Evolutionary conservation across 1,140 invertebrate genomes (phyloP), one percentile per base, ranked within the genome.

Genomic region (Drosophila azteca): DNA sequence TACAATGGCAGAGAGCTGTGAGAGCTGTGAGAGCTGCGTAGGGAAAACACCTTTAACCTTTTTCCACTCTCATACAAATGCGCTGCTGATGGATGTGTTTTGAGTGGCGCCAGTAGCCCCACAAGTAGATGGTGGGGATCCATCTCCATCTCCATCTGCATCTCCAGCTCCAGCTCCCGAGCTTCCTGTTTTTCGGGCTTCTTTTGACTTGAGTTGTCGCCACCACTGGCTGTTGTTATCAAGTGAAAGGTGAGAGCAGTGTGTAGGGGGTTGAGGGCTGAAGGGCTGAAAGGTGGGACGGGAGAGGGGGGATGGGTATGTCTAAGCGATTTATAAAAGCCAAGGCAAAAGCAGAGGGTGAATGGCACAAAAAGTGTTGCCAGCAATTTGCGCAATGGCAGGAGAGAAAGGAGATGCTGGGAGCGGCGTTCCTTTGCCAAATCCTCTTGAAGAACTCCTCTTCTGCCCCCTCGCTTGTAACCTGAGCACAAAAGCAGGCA

Each of bases 271-370:
- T 26, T 3, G 20, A 3, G 41, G 17, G 6, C 13, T 13, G 9
- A 9, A 26, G 22, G 9, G 8, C 13, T 31, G 64, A 26, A 15
- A 35, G 31, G 24, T 5, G 24, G 24, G 24, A 26, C 5, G 24
- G 24, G 22, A 24, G 8, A n/a, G 45, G 13, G 6, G n/a, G 43
- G 4, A 13, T 6, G 62, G 43, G 15, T 26, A 55, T 64, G 45
- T 84, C 81, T 87, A 85, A 85, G 64, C 82, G 82, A 87, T 85
- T 85, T 85, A 85, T 85, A 87, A 85, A 85, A 87, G 83, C 83
- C 83, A 87, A 78, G 64, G 76, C 72, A 70, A 8, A 22, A 39
- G 24, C 17, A 39, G 31, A 17, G 45, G 63, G 24, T 63, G 55
- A 64, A 67, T 48, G 65, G 65, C 59, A 73, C 70, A 68, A 78